Evolutionary conservation across 1,140 invertebrate genomes (phyloP), one percentile per base, ranked within the genome.

Genomic region (Himalopsyche phryganea): DNA sequence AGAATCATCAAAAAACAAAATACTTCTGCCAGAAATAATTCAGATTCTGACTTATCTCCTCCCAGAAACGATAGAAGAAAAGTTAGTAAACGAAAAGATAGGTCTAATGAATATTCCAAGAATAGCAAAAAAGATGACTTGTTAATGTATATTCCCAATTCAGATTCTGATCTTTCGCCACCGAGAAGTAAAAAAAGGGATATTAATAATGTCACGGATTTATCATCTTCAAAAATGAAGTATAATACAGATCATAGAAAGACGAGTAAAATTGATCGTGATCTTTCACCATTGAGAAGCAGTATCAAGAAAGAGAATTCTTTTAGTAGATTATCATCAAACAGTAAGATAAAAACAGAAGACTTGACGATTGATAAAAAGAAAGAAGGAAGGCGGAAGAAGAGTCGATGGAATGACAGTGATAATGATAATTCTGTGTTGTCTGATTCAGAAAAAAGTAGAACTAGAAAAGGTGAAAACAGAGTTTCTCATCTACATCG

Each of bases 351-450:
- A 33, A 66, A 56, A 47, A 56, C 23, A 45, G 57, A 58, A 36
- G 13, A 17, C 48, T 48, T 60, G 35, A 53, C 38, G 19, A 50
- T 41, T 7, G 53, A 60, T 51, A 58, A 56, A 35, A 66, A 57
- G 44, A 58, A 38, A 52, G 53, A 54, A 32, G 5, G 10, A 38
- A 55, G 50, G 28, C 50, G 56, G 36, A 56, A 42, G 45, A 58
- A 63, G 65, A 60, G 66, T 51, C 65, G 53, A 53, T 68, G 66
- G 65, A 65, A 53, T 38, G 65, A 76, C 74, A 71, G 70, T 66
- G 7, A 61, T 38, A 35, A 77, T 71, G 32, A 42, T 76, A 47
- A 28, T 48, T 3, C n/a, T 13, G 38, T 28, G 9, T 28, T 28
- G 23, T 28, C 23, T 28, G 23, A 28, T 28, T 28, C 23, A 5